phyloP scores from a whole-genome alignment of 2,888 invertebrate species.

The Entomobrya proxima region DNA sequence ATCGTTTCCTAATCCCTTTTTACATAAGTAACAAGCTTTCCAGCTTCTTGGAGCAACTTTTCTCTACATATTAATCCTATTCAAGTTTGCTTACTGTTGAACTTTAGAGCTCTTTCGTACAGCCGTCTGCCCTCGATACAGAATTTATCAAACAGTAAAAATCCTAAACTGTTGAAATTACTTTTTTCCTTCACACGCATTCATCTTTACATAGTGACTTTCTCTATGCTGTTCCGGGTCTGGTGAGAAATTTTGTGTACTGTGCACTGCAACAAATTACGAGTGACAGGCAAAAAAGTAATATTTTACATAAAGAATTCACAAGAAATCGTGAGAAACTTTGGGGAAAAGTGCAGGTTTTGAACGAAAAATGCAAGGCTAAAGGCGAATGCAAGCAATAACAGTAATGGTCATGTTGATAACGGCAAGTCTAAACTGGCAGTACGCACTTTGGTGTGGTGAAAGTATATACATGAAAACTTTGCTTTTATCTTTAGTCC shows the following conservation, averaged over 20 bases:
- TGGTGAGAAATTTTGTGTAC: no score
- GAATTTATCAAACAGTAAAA: background rate
- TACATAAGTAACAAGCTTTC: no score
- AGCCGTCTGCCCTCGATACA: background rate
- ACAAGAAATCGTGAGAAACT: conserved; percentile 1
- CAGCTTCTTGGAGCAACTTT: no score
- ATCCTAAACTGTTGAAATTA: conserved; percentile 17
- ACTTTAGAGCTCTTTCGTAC: background rate
- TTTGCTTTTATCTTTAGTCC: background rate
- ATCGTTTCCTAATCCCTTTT: background rate
- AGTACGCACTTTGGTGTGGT: no score
- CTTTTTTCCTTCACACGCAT: background rate
- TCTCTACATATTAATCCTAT: background rate
- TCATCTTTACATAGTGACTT: background rate
- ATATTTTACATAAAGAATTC: conserved; percentile 21
- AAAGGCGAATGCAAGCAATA: background rate
- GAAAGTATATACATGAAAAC: background rate
- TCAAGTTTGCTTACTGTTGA: background rate
- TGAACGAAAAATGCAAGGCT: background rate
- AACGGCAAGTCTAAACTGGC: no score
- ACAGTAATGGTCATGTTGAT: background rate
- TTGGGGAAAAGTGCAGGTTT: background rate
- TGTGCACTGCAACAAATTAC: conserved; percentile 22
- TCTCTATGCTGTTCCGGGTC: no score
- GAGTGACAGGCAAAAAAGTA: conserved; percentile 6